phyloP scores from a whole-genome alignment of 1,140 invertebrate genomes.

The Tetraneura akinire region DNA sequence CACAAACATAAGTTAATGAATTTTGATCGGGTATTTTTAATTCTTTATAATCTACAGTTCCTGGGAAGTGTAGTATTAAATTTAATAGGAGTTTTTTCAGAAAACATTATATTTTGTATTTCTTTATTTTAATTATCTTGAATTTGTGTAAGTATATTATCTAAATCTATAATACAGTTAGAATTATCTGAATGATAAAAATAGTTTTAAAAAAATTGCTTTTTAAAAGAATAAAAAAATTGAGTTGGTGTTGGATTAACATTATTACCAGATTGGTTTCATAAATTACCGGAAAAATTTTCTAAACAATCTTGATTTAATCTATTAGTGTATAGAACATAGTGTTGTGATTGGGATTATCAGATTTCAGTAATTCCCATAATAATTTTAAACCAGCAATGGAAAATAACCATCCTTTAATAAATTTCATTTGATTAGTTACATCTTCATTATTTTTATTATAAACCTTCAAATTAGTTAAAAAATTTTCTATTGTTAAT shows the following conservation, averaged over 20 bases:
- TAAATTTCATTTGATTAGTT: slow-evolving; percentile 17
- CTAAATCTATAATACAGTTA: too few species aligned
- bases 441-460: too few species aligned
- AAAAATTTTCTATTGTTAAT: neutral
- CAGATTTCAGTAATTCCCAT: neutral
- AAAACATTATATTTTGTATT: slow-evolving; percentile 6
- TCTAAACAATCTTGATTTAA: too few species aligned
- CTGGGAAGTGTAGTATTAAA: neutral
- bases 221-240: neutral
- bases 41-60: neutral
- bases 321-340: too few species aligned
- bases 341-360: too few species aligned
- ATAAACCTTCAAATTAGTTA: slow-evolving; percentile 12
- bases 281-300: too few species aligned
- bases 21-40: neutral
- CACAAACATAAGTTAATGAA: neutral
- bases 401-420: slow-evolving; percentile 6
- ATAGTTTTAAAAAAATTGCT: too few species aligned
- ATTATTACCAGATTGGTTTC: too few species aligned
- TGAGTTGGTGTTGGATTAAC: neutral
- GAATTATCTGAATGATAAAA: too few species aligned
- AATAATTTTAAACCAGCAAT: neutral
- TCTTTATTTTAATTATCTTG: neutral
- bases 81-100: slow-evolving; percentile 4
- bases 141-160: neutral